These are phyloP conservation scores for Melinaea marsaeus DNA, from an alignment of 2,888 invertebrate genomes.

Conservation along the genomic window DNA sequence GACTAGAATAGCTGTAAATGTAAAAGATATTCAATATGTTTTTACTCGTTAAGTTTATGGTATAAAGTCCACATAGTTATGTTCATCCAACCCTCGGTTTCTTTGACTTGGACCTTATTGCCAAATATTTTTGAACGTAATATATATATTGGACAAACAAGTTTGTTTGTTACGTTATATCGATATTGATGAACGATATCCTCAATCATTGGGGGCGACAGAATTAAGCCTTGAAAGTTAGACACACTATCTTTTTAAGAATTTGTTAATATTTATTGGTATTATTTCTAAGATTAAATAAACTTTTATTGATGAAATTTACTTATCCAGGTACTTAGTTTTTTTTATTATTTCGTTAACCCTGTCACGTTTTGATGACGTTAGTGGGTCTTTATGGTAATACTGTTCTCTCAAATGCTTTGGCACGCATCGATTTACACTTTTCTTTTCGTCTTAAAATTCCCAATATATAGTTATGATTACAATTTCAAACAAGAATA, in stretches of 20 bases:
- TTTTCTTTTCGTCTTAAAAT: slow-evolving; percentile 20
- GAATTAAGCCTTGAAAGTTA: slow-evolving; percentile 1
- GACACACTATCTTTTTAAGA: background rate
- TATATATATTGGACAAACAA: slow-evolving; percentile 14
- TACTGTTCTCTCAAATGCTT: slow-evolving; percentile 20
- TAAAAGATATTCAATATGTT: too few species aligned
- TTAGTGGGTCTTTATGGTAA: slow-evolving; percentile 32
- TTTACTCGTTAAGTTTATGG: too few species aligned
- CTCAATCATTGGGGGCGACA: slow-evolving; percentile 13
- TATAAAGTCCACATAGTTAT: too few species aligned
- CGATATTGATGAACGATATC: slow-evolving; percentile 22
- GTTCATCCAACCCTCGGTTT: too few species aligned
- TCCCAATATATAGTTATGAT: background rate
- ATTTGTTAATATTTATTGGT: background rate
- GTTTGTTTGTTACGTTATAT: slow-evolving; percentile 21
- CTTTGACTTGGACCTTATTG: too few species aligned
- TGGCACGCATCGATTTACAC: slow-evolving; percentile 32
- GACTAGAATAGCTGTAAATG: too few species aligned
- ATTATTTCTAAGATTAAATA: too few species aligned
- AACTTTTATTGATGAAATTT: too few species aligned
- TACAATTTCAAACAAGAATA: too few species aligned
- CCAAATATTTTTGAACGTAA: background rate
- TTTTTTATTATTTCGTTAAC: slow-evolving; percentile 17
- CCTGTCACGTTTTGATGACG: slow-evolving; percentile 26
- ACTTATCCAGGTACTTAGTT: background rate